Evolutionary conservation across 92 coral and sea anemone genomes (phyloP), one percentile per base, ranked within the genome.

Genomic region (Isaurus tuberculatus): DNA sequence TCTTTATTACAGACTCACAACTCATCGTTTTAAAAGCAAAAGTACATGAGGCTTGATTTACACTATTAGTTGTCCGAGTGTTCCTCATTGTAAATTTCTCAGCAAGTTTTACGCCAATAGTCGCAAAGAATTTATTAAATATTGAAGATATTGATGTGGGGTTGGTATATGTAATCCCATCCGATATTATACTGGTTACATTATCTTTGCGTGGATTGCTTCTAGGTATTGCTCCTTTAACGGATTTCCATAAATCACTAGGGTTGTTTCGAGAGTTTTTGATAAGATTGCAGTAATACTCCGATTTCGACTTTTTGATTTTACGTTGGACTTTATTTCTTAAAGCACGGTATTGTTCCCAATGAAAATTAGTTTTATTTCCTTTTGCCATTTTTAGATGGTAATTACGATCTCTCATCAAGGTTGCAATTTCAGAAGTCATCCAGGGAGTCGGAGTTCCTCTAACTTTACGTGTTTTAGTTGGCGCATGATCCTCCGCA

Each of bases 401-500:
- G 71, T 65, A 65, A 65, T 65, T 65, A 32, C 71, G 83, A 79
- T 57, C 83, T 33, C 83, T 60, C 83, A 79, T 79, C 67, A 60
- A 79, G 51, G 84, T 79, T 63, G 70, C 83, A 25, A 64, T 65
- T 63, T 80, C 72, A 80, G 84, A 80, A 63, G 72, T 65, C 84
- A 80, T 80, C 84, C 72, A 80, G 73, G 74, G 84, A 80, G 74
- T 80, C 72, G 74, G 84, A 31, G 72, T 81, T 66, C 77, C 85
- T 81, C 77, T 81, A 81, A 68, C 75, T 67, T 25, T 48, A 25
- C 86, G 79, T 68, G 79, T 82, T 82, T 70, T 82, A 19, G 79
- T 82, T 68, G 79, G 86, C 65, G 79, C 79, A 82, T 82, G 86
- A 67, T 49, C 86, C 74, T 61, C 37, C 34, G 73, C 63, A 0